phyloP scores from a whole-genome alignment of 2,113 vertebrate genomes.

The Pollachius pollachius region DNA sequence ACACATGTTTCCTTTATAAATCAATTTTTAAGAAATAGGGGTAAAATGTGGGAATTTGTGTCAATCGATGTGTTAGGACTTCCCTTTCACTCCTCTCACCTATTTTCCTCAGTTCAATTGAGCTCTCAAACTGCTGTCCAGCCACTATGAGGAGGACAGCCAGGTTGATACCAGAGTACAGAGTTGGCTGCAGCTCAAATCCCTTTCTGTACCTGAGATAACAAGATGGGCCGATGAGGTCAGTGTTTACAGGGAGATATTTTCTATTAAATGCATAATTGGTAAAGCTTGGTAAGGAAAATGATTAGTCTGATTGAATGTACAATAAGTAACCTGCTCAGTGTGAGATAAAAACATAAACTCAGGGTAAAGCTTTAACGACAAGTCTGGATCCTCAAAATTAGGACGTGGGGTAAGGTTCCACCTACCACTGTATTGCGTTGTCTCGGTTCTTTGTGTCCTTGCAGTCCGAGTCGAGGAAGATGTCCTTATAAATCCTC shows the following conservation, averaged over 20 bases:
- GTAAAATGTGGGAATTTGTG: no score
- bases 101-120: slow-evolving; percentile 92
- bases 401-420: neutral
- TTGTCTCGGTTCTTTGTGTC: slow-evolving; percentile 83
- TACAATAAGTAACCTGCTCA: no score
- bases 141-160: slow-evolving; percentile 88
- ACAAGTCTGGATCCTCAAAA: neutral
- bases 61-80: neutral
- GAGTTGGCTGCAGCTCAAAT: slow-evolving; percentile 91
- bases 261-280: no score
- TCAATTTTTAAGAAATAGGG: neutral
- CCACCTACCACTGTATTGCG: slow-evolving; percentile 89
- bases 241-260: neutral
- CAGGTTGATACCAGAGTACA: slow-evolving; percentile 94
- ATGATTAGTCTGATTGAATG: no score
- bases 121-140: slow-evolving; percentile 93
- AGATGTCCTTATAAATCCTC: slow-evolving; percentile 95
- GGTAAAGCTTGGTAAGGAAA: no score
- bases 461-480: slow-evolving; percentile 89
- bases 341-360: neutral
- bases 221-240: neutral
- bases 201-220: slow-evolving; percentile 89
- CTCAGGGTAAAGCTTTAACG: no score
- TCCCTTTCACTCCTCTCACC: slow-evolving; percentile 68
- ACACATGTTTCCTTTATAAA: neutral